A percentile compares a stretch with the other conserved stretches of the same genome.
phyloP scores from a whole-genome alignment of 2,888 invertebrate species.

The Drosophila nr. perissopoda region DNA sequence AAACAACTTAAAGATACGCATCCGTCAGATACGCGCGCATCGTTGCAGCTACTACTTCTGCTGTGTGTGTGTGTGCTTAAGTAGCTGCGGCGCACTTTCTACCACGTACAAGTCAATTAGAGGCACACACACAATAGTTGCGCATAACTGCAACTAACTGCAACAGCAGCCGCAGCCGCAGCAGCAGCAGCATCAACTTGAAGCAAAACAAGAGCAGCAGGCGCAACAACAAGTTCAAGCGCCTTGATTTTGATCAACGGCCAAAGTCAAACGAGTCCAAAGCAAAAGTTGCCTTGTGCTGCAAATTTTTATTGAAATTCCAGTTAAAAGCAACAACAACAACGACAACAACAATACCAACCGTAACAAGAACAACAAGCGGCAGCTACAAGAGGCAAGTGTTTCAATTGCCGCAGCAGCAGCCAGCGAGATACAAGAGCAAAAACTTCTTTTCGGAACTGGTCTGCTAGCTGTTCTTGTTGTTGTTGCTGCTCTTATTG shows the following conservation, averaged over 20 bases:
- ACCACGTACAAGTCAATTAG: slow-evolving; percentile 80
- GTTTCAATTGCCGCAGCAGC: slow-evolving; percentile 71
- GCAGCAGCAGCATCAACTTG: slow-evolving; percentile 27
- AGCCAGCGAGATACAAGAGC: slow-evolving; percentile 48
- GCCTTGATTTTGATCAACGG: slow-evolving; percentile 74
- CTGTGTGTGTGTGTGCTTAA: slow-evolving; percentile 40
- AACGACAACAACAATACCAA: slow-evolving; percentile 32
- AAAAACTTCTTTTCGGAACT: slow-evolving; percentile 75
- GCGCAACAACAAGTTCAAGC: slow-evolving; percentile 75
- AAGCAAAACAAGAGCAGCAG: slow-evolving; percentile 70
- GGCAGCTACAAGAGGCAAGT: slow-evolving; percentile 62
- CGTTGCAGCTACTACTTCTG: slow-evolving; percentile 3
- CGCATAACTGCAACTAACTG: slow-evolving; percentile 78
- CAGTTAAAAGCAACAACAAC: slow-evolving; percentile 64
- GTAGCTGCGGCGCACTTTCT: slow-evolving; percentile 72
- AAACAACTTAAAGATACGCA: slow-evolving; percentile 52
- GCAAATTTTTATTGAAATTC: slow-evolving; percentile 80
- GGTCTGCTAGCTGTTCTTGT: slow-evolving; percentile 61
- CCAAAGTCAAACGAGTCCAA: slow-evolving; percentile 79
- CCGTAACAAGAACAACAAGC: slow-evolving; percentile 39
- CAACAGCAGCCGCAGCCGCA: slow-evolving; percentile 40
- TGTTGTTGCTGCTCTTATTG: slow-evolving; percentile 24
- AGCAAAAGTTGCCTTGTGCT: slow-evolving; percentile 74
- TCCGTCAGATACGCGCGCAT: slow-evolving; percentile 61
- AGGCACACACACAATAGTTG: slow-evolving; percentile 63